Base-by-base conservation (phyloP, 2,113 vertebrate genomes). In the Hippotragus niger region DNA sequence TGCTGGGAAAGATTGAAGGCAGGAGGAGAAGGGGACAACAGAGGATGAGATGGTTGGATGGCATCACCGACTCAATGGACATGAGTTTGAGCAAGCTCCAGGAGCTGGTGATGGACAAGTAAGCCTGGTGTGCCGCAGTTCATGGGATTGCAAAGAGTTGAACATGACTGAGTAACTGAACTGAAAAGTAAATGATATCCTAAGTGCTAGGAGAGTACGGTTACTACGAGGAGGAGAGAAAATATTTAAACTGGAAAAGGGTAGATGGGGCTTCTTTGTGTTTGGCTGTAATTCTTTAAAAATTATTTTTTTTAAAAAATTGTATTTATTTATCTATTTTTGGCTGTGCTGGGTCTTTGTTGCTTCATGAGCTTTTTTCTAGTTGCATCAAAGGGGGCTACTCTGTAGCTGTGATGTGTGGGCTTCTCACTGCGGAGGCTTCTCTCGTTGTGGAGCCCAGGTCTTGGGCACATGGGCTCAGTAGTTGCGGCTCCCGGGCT, bases 51-150 rank as follows among this genome's bases (percentile, higher is more conserved):
- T 71, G 64, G 64, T 12, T 71, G n/a, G 19, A 71, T 71, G 64
- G n/a, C 64, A 71, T 71, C n/a, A 71, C 64, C 0, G 0, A 23
- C n/a, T 71, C 9, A 10, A 71, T 3, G 17, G n/a, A 36, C n/a
- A 12, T 36, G 64, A 71, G 64, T 36, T 21, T 71, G 64, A 36
- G n/a, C 5, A 40, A 71, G 2, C 19, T 71, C n/a, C 10, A 0
- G 19, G n/a, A 23, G 19, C 3, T 71, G 67, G 10, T 71, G n/a
- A 40, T 71, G n/a, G 67, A 36, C n/a, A 36, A 3, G 10, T 5
- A 36, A 23, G 17, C n/a, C 64, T 36, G n/a, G 19, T 12, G 2
- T 71, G 64, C 9, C 0, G 0, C 64, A 36, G 2, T 23, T 5
- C 64, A 11, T 71, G 64, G n/a, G 64, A 5, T 5, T 11, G 2